A percentile compares a stretch with the other conserved stretches of the same genome.
Evolutionary conservation across 2,888 invertebrate genomes (phyloP).

Genomic region (Scaptodrosophila latifasciaeformis): DNA sequence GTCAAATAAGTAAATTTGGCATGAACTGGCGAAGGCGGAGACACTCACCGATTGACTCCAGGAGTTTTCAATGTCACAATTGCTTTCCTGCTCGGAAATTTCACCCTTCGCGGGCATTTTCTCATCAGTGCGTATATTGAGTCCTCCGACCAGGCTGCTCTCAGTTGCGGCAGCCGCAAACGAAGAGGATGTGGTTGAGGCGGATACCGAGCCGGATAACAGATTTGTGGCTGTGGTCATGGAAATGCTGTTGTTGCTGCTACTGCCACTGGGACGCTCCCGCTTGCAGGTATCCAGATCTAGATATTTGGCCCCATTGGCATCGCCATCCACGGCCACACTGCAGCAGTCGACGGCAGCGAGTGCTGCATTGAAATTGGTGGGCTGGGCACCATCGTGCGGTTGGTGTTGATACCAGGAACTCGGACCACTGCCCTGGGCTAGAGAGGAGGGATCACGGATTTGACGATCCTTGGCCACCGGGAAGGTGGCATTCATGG

Average conservation of each 20-base stretch:
- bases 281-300: slow-evolving; percentile 74
- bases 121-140: slow-evolving; percentile 89
- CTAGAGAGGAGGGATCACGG: slow-evolving; percentile 34
- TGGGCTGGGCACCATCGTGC: slow-evolving; percentile 39
- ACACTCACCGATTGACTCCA: slow-evolving; percentile 80
- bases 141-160: slow-evolving; percentile 71
- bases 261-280: slow-evolving; percentile 53
- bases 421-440: slow-evolving; percentile 32
- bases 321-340: slow-evolving; percentile 62
- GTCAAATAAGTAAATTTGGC: neutral
- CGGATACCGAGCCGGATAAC: slow-evolving; percentile 51
- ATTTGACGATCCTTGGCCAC: slow-evolving; percentile 34
- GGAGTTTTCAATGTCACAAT: slow-evolving; percentile 85
- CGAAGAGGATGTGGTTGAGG: slow-evolving; percentile 66
- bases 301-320: slow-evolving; percentile 71
- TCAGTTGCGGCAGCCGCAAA: slow-evolving; percentile 73
- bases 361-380: slow-evolving; percentile 65
- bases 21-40: neutral
- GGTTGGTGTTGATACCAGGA: slow-evolving; percentile 14
- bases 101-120: slow-evolving; percentile 92
- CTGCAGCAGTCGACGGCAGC: slow-evolving; percentile 66
- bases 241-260: slow-evolving; percentile 48
- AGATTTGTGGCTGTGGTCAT: slow-evolving; percentile 11
- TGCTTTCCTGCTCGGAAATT: slow-evolving; percentile 90
- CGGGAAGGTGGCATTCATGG: slow-evolving; percentile 55